phyloP scores from a whole-genome alignment of 2,113 vertebrate genomes.

The Gobius niger region DNA sequence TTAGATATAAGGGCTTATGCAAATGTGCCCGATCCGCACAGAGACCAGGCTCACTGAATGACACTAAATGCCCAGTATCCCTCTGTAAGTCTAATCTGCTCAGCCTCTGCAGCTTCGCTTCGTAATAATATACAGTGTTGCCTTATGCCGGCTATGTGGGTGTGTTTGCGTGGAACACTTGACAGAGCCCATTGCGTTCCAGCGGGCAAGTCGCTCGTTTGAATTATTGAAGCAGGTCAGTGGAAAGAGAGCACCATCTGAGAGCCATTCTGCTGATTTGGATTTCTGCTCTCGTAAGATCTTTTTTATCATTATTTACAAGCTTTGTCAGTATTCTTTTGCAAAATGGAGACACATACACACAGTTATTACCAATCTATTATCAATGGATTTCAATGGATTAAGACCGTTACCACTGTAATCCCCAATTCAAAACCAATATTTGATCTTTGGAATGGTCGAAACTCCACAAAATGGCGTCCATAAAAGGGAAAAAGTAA shows the following conservation, averaged over 20 bases:
- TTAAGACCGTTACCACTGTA: too few species aligned
- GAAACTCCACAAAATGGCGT: too few species aligned
- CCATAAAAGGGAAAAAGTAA: too few species aligned
- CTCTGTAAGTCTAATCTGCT: constrained; percentile 19
- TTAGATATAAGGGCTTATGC: neutral
- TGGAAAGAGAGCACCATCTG: constrained; percentile 35
- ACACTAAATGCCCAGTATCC: neutral
- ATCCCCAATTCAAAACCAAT: too few species aligned
- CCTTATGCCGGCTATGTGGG: neutral
- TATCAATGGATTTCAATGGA: neutral
- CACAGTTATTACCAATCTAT: neutral
- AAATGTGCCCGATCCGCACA: neutral
- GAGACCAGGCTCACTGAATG: neutral
- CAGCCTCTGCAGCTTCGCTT: neutral
- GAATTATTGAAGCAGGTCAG: constrained; percentile 68
- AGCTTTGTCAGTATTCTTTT: neutral
- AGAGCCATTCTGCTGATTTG: constrained; percentile 25
- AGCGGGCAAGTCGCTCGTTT: constrained; percentile 47
- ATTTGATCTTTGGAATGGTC: too few species aligned
- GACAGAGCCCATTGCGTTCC: constrained; percentile 37
- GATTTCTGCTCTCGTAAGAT: constrained; percentile 16
- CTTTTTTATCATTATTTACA: neutral
- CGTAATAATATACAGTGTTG: constrained; percentile 3
- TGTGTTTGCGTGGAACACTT: constrained; percentile 20
- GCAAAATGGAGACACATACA: neutral